Conservation (phyloP, 2,888 invertebrate genomes). For the Ormyrus pomaceus region DNA sequence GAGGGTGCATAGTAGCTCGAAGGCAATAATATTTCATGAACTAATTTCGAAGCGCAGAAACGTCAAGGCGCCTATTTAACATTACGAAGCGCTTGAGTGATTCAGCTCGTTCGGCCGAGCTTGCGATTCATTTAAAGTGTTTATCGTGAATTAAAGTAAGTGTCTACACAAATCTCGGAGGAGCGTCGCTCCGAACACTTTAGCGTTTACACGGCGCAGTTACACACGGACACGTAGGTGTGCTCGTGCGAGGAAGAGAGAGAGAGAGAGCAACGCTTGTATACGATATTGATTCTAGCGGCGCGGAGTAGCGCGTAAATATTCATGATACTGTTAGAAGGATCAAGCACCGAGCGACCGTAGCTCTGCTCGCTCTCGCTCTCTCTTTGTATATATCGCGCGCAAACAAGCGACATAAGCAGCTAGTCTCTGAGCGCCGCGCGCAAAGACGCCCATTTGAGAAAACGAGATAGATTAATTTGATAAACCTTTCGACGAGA, state of each 20-base stretch:
- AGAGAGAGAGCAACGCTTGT: background rate
- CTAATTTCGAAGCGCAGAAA: background rate
- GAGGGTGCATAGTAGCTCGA: background rate
- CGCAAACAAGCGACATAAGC: constrained; percentile 61
- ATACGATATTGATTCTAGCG: constrained; percentile 67
- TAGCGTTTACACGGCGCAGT: constrained; percentile 26
- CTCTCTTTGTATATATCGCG: constrained; percentile 53
- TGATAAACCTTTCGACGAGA: too few species aligned
- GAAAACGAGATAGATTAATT: too few species aligned
- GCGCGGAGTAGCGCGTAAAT: constrained; percentile 67
- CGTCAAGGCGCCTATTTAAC: background rate
- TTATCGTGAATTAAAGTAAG: constrained; percentile 46
- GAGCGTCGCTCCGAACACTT: constrained; percentile 1
- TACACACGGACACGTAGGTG: background rate
- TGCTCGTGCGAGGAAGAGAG: background rate
- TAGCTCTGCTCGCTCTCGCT: constrained; percentile 14
- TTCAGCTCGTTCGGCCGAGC: constrained; percentile 6
- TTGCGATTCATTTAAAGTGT: constrained; percentile 29
- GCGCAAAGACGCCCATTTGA: background rate
- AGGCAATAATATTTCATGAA: constrained; percentile 15
- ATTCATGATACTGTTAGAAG: constrained; percentile 71
- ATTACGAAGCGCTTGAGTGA: constrained; percentile 16
- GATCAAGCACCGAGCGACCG: constrained; percentile 64
- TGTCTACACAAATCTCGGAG: background rate
- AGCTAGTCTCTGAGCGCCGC: constrained; percentile 45